Evolutionary conservation across 2,888 invertebrate species (phyloP).

Genomic region (Nudaria mundana): DNA sequence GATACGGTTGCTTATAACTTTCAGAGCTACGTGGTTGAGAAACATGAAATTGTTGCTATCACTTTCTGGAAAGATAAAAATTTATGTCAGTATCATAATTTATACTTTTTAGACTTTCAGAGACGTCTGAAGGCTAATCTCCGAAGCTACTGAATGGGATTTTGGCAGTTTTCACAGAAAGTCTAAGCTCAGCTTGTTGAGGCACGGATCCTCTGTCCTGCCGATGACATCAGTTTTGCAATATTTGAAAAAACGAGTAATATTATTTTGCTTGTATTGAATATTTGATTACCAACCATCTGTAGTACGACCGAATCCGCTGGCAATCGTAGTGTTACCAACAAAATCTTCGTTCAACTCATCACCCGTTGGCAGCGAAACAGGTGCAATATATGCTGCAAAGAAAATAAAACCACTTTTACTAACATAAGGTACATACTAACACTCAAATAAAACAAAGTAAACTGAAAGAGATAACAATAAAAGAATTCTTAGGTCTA

Average conservation of each 20-base stretch:
- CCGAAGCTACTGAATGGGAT: too few relatives aligned
- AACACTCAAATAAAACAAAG: neutral
- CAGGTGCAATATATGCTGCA: constrained; percentile 33
- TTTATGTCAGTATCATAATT: neutral
- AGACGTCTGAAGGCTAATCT: too few relatives aligned
- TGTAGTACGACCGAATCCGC: constrained; percentile 40
- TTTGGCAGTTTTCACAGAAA: too few relatives aligned
- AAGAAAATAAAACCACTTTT: neutral
- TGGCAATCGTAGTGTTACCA: constrained; percentile 30
- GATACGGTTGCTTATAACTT: constrained; percentile 37
- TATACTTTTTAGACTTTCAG: too few relatives aligned
- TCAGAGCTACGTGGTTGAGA: constrained; percentile 38
- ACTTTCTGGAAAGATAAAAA: constrained; percentile 21
- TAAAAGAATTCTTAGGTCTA: too few relatives aligned
- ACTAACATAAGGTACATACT: too few relatives aligned
- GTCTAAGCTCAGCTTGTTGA: too few relatives aligned
- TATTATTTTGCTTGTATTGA: neutral
- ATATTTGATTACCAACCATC: constrained; percentile 23
- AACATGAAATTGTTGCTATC: constrained; percentile 23
- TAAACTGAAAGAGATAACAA: too few relatives aligned
- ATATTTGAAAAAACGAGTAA: neutral
- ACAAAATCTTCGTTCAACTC: constrained; percentile 30
- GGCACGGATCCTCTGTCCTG: too few relatives aligned
- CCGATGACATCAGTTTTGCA: neutral
- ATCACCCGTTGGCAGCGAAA: constrained; percentile 35